Evolutionary conservation across 2,113 vertebrate genomes (phyloP).

Genomic region (Chaenocephalus aceratus): DNA sequence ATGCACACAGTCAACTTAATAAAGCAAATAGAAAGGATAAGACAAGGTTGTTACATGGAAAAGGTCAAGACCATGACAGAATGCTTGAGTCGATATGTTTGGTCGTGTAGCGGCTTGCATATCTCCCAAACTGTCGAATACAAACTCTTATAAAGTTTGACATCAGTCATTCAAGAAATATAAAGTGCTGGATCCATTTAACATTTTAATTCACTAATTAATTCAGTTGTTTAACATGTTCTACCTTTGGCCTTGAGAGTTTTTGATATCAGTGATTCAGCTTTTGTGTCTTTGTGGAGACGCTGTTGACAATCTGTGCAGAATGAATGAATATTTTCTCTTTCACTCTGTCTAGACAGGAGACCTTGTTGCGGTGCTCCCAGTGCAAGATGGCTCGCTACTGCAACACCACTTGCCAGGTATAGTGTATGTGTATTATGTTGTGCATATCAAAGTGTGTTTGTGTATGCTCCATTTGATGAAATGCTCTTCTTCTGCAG

Average conservation of each 20-base stretch:
- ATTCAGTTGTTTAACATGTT: background rate
- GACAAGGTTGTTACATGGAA: constrained; percentile 8
- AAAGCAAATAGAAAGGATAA: constrained; percentile 11
- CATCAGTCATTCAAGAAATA: background rate
- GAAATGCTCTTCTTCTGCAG: constrained; percentile 74
- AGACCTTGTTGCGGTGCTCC: constrained; percentile 90
- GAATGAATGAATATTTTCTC: constrained; percentile 7
- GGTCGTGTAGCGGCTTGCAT: background rate
- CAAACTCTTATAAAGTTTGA: background rate
- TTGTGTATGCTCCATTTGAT: constrained; percentile 19
- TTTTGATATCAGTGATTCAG: constrained; percentile 16
- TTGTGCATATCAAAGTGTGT: background rate
- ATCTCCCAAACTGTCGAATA: background rate
- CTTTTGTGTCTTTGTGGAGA: constrained; percentile 3
- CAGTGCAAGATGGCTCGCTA: constrained; percentile 93
- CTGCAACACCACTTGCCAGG: constrained; percentile 92
- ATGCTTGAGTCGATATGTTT: constrained; percentile 13
- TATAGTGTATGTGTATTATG: constrained; percentile 65
- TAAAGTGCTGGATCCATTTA: background rate
- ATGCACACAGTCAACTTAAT: constrained; percentile 15
- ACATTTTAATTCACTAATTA: constrained; percentile 24
- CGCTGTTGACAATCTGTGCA: background rate
- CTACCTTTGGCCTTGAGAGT: background rate
- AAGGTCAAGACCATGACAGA: constrained; percentile 35
- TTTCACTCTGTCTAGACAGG: constrained; percentile 78